Evolutionary conservation across 2,113 vertebrate genomes (phyloP), one percentile per base, ranked within the genome.

Genomic region (Cephalophus harveyi): DNA sequence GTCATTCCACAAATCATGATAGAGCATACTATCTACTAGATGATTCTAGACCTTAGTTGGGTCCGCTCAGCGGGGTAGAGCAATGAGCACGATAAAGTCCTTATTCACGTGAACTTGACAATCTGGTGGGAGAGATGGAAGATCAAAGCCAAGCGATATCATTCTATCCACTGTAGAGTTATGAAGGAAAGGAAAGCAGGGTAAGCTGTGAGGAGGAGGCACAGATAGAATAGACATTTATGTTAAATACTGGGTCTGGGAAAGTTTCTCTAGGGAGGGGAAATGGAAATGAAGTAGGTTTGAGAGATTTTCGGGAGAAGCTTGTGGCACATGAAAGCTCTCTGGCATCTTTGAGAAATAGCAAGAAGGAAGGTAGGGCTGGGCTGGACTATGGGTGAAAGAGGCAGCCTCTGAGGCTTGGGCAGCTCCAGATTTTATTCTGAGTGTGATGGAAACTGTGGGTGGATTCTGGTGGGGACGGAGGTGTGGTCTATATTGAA

Each of bases 321-420:
- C 25, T 4, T 0, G 2, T 4, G 15, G 62, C 21, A 2, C 1
- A 0, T 30, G 15, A n/a, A 82, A 67, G 12, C 7, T 23, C 27
- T 30, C n/a, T 19, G 62, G 55, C 17, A 0, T 25, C 43, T 25
- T 27, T 15, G 43, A 62, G 74, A 4, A 52, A 17, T 14, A 46
- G 6, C 1, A 4, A 48, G 60, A 54, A 78, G 89, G 7, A 25
- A 48, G 1, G 3, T 2, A 19, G 23, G 54, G 17, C 27, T 0
- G 23, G 54, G 17, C 27, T 0, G 12, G 46, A 4, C 52, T 30
- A 0, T 2, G 46, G 43, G 17, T 12, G 43, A 71, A 59, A 21
- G 27, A 43, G 57, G 79, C 7, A 13, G 19, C n/a, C 19, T 27
- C 25, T 2, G 52, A 33, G 62, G 16, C n/a, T 25, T 0, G 15